Base-by-base conservation (phyloP, 2,888 invertebrate species). In the Taenaris catops region DNA sequence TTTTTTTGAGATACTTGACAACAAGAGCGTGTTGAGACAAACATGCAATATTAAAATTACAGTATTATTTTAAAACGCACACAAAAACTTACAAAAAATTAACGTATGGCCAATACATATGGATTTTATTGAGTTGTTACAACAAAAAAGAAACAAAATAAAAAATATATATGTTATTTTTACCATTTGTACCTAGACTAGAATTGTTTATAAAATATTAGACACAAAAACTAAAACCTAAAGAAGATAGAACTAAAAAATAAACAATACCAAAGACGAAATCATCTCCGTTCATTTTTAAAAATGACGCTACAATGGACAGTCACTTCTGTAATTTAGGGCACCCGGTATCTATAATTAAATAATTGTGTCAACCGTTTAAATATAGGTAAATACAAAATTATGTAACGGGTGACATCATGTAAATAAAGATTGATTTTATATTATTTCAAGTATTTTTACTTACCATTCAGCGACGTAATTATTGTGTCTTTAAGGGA, bases 301-400 rank as follows among this genome's bases (percentile, higher is more conserved):
- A 7, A 18, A 16, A 19, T 58, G 58, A 59, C 53, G 61, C 51
- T 63, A 60, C 53, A 45, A 51, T 56, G 39, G 44, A 48, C 48
- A 50, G 18, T 34, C 28, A 36, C 37, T 36, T 63, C 50, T 54
- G 41, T 49, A 55, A 51, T 58, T 61, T 64, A 66, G 72, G 63
- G 51, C 64, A 65, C 49, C 52, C 60, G 42, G 58, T 44, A 61
- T 69, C 84, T 86, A 84, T 76, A 86, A 86, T 78, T 81, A 76
- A 72, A 75, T 62, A 66, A 66, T 67, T 59, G 56, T 71, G 72
- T 79, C 75, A 81, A 57, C 62, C 53, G 59, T 56, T 61, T 46
- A 60, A 63, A 65, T 62, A 63, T 58, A 58, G 46, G 38, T 50
- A 48, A 59, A 71, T 71, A 73, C 56, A 62, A 54, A 75, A 79